Percentiles rank a stretch among this genome's conserved stretches.
These are phyloP conservation scores for Epizoanthus illoricatus DNA, from an alignment of 92 coral and sea anemone species.

Conservation along the genomic window DNA sequence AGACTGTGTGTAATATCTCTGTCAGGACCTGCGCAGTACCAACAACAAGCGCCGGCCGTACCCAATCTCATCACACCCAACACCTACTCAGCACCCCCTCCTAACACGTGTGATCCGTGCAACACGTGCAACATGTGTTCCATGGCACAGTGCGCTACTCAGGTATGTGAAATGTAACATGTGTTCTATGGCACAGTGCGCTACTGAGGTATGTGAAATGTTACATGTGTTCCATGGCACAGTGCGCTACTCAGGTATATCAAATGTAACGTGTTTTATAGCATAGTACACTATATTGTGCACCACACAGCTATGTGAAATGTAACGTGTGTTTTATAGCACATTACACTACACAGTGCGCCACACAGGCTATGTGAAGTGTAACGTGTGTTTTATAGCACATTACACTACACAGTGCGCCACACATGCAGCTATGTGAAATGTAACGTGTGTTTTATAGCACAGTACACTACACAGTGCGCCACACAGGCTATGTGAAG, in stretches of 20 bases:
- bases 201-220: not conserved
- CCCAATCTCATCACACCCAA: constrained; percentile 30
- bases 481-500: not conserved
- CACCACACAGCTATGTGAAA: too few relatives aligned
- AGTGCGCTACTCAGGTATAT: not conserved
- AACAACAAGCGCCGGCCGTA: constrained; percentile 20
- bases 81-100: constrained; percentile 9
- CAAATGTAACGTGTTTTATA: too few relatives aligned
- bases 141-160: constrained; percentile 24
- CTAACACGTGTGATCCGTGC: constrained; percentile 27
- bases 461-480: constrained; percentile 24
- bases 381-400: not conserved
- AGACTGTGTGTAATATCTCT: not conserved
- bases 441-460: constrained; percentile 11
- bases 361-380: too few relatives aligned
- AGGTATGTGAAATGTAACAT: not conserved
- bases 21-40: constrained; percentile 5
- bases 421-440: not conserved
- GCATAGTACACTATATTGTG: too few relatives aligned
- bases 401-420: constrained; percentile 3
- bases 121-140: constrained; percentile 26
- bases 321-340: too few relatives aligned
- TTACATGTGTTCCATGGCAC: not conserved
- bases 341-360: too few relatives aligned
- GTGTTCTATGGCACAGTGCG: not conserved